These are phyloP conservation scores for Epinotia nisella DNA, from an alignment of 2,888 invertebrate species.

Conservation along the genomic window DNA sequence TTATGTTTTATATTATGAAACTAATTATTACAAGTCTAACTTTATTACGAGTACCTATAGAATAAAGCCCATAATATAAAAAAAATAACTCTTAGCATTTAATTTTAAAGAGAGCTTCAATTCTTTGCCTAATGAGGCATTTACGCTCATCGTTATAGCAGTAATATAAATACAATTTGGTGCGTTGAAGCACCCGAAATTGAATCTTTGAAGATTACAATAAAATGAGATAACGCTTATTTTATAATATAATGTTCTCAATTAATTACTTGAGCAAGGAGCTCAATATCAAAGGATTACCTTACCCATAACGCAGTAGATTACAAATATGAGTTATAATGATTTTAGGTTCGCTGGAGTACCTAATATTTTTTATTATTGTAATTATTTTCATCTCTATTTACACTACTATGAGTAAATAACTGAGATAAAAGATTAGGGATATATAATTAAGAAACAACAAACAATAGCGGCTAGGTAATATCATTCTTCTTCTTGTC, in stretches of 20 bases:
- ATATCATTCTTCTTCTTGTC: too few relatives aligned
- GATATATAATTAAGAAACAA: too few relatives aligned
- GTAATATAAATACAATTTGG: constrained; percentile 19
- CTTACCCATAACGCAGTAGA: constrained; percentile 47
- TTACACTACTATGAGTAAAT: background rate
- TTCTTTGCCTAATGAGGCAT: background rate
- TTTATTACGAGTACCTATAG: too few relatives aligned
- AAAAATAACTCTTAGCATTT: too few relatives aligned
- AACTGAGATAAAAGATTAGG: too few relatives aligned
- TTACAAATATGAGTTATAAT: constrained; percentile 34
- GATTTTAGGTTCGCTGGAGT: constrained; percentile 27
- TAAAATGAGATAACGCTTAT: constrained; percentile 41
- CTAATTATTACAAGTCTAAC: too few relatives aligned
- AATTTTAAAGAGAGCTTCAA: too few relatives aligned
- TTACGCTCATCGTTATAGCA: constrained; percentile 15
- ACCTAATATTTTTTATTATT: background rate
- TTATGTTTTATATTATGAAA: too few relatives aligned
- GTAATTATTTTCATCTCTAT: background rate
- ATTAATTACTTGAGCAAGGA: constrained; percentile 38
- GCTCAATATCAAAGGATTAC: constrained; percentile 51
- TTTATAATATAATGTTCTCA: constrained; percentile 37
- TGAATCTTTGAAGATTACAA: constrained; percentile 39
- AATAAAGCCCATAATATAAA: too few relatives aligned
- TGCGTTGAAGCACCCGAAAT: constrained; percentile 15
- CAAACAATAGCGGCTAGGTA: too few relatives aligned